Percentiles rank a stretch among this genome's conserved stretches.
These are phyloP conservation scores for Dioctria linearis DNA, from an alignment of 2,888 invertebrate species.

Conservation along the genomic window DNA sequence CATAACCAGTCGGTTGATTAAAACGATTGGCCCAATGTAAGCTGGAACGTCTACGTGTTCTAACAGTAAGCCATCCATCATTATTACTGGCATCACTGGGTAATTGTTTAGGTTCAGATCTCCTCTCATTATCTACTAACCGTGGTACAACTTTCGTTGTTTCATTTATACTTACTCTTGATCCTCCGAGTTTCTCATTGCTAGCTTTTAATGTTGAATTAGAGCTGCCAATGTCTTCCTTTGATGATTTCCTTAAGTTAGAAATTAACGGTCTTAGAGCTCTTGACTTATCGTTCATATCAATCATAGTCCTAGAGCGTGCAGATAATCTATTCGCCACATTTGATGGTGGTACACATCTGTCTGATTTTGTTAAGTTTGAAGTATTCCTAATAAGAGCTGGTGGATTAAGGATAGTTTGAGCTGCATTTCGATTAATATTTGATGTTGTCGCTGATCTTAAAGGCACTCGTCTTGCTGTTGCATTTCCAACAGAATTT, in stretches of 20 bases:
- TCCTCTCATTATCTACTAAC: slow-evolving; percentile 61
- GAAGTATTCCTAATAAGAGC: slow-evolving; percentile 31
- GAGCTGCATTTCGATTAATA: slow-evolving; percentile 18
- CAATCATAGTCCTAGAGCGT: slow-evolving; percentile 70
- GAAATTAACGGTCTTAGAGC: slow-evolving; percentile 47
- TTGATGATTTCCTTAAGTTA: slow-evolving; percentile 63
- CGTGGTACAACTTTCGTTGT: slow-evolving; percentile 57
- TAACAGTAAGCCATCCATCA: slow-evolving; percentile 93
- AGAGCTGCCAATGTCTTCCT: slow-evolving; percentile 69
- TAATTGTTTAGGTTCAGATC: slow-evolving; percentile 67
- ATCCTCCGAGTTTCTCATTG: slow-evolving; percentile 66
- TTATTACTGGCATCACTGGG: slow-evolving; percentile 64
- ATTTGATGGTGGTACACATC: slow-evolving; percentile 66
- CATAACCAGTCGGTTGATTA: slow-evolving; percentile 86
- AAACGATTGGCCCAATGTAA: slow-evolving; percentile 84
- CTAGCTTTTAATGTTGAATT: slow-evolving; percentile 70
- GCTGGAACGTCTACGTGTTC: slow-evolving; percentile 80
- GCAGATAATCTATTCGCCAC: slow-evolving; percentile 67
- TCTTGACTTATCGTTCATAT: slow-evolving; percentile 63
- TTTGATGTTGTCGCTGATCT: slow-evolving; percentile 46
- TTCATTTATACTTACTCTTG: slow-evolving; percentile 65
- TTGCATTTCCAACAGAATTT: neutral
- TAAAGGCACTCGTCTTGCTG: slow-evolving; percentile 1
- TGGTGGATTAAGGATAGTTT: neutral
- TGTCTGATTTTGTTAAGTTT: slow-evolving; percentile 60